Evolutionary conservation across 2,888 invertebrate species (phyloP).

Genomic region (Drosophila hamatofila): DNA sequence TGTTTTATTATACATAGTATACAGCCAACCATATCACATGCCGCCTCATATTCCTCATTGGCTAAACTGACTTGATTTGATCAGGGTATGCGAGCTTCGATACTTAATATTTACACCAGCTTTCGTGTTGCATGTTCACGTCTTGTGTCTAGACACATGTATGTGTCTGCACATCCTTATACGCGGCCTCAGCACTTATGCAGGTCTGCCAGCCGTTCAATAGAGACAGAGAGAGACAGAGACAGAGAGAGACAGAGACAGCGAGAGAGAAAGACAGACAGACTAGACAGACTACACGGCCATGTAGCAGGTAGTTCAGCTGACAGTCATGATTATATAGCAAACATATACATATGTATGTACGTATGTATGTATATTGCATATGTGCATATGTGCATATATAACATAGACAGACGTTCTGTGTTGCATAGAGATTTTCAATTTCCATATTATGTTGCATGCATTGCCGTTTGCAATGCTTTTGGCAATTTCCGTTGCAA

Average conservation of each 20-base stretch:
- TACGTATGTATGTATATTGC: not conserved
- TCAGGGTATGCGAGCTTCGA: not conserved
- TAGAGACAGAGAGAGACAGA: not conserved
- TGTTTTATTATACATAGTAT: too few species aligned
- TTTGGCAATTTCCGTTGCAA: slow-evolving; percentile 65
- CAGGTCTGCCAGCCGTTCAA: slow-evolving; percentile 9
- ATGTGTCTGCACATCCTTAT: slow-evolving; percentile 1
- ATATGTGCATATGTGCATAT: not conserved
- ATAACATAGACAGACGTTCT: slow-evolving; percentile 1
- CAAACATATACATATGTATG: not conserved
- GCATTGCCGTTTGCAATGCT: slow-evolving; percentile 38
- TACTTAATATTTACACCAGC: not conserved
- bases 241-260: not conserved
- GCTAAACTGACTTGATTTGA: not conserved
- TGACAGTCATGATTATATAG: slow-evolving; percentile 6
- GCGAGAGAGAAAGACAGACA: not conserved
- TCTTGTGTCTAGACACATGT: not conserved
- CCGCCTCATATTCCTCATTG: not conserved
- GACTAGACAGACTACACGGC: not conserved
- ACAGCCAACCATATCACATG: not conserved
- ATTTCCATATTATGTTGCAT: slow-evolving; percentile 58
- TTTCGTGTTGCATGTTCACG: not conserved
- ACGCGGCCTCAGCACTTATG: slow-evolving; percentile 4
- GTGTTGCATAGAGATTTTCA: slow-evolving; percentile 57
- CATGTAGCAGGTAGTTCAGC: slow-evolving; percentile 2